A percentile compares a stretch with the other conserved stretches of the same genome.
These are phyloP conservation scores for Colistium nudipinnis DNA, from an alignment of 2,113 vertebrate genomes.

Conservation along the genomic window DNA sequence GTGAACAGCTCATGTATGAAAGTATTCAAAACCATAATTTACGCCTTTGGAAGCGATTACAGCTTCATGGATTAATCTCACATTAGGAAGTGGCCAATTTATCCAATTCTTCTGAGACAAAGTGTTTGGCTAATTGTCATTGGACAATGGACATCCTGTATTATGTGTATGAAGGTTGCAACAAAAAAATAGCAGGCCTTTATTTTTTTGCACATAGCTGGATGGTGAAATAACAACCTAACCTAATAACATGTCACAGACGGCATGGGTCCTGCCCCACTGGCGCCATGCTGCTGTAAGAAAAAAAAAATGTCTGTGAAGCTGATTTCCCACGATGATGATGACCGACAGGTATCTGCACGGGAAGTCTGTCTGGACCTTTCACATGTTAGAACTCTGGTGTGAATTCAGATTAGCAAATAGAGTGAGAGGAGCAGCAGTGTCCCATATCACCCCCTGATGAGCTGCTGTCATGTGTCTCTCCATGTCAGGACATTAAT, in stretches of 20 bases:
- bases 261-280: not conserved
- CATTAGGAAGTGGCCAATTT: not conserved
- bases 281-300: constrained; percentile 10
- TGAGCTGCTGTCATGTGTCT: constrained; percentile 63
- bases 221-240: not conserved
- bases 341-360: constrained; percentile 52
- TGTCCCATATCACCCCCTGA: constrained; percentile 50
- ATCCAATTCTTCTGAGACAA: not conserved
- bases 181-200: not conserved
- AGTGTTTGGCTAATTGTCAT: not conserved
- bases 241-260: not conserved
- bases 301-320: constrained; percentile 34
- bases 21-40: not conserved
- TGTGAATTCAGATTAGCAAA: constrained; percentile 61
- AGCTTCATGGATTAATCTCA: not conserved
- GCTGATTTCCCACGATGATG: constrained; percentile 59
- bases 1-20: not conserved
- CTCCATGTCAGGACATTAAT: constrained; percentile 42
- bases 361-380: constrained; percentile 55
- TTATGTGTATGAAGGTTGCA: not conserved
- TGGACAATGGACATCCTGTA: not conserved
- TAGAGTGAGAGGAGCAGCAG: constrained; percentile 8
- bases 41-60: not conserved
- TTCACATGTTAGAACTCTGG: constrained; percentile 69
- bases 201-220: not conserved